A percentile compares a stretch with the other conserved stretches of the same genome.
Evolutionary conservation across 2,113 vertebrate genomes (phyloP).

Genomic region (Pteropus alecto): DNA sequence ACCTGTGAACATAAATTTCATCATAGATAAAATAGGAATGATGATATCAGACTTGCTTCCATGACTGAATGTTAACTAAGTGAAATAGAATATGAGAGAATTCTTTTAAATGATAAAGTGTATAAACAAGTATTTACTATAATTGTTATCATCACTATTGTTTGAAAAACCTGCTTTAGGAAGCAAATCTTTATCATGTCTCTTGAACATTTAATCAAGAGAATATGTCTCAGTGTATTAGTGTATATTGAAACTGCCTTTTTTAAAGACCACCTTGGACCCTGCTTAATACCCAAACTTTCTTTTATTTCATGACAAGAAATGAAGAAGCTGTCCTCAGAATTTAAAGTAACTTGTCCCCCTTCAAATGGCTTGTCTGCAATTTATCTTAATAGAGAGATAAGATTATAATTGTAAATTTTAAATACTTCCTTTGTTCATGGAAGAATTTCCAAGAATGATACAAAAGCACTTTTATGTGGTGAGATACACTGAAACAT

Average conservation of each 20-base stretch:
- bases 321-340: background rate
- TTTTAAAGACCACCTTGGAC: background rate
- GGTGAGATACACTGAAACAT: background rate
- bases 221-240: background rate
- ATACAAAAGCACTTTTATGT: background rate
- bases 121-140: background rate
- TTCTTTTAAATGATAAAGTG: background rate
- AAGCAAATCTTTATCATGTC: background rate
- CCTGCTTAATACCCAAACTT: background rate
- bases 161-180: background rate
- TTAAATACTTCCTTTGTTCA: constrained; percentile 6
- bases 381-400: constrained; percentile 35
- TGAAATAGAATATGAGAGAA: background rate
- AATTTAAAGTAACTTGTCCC: constrained; percentile 17
- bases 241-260: background rate
- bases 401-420: constrained; percentile 20
- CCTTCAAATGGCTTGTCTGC: constrained; percentile 1
- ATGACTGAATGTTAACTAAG: background rate
- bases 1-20: background rate
- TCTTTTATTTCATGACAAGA: constrained; percentile 42
- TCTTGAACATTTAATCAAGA: constrained; percentile 3
- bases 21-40: background rate
- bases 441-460: background rate
- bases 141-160: background rate
- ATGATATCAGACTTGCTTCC: background rate